Base-by-base conservation (phyloP, 2,797 vertebrate genomes). In the Neomorphus geoffroyi region DNA sequence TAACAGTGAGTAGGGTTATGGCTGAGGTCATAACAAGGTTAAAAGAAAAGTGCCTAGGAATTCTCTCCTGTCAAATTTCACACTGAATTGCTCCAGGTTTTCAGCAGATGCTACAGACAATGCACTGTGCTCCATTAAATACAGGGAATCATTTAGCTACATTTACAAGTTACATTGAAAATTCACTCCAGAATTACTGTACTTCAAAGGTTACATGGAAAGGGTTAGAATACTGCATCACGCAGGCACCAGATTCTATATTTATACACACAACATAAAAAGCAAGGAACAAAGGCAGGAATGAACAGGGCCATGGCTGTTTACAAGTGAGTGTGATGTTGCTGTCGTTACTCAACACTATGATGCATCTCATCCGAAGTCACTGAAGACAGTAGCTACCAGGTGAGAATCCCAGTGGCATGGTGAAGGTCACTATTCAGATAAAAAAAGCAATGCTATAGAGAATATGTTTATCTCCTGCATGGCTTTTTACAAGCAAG, bases 21-120 rank as follows among this genome's bases (percentile, higher is more conserved):
- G 80, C 83, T 30, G 51, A 90, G 93, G 94, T 96, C 84, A 41
- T 21, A 82, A 91, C 21, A 90, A 97, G 94, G 96, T 97, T 96
- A 97, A 96, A 94, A 96, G 89, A 88, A 84, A 96, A 96, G 90
- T 51, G 88, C 62, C 86, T 77, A 94, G 79, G 90, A 96, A 93
- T 93, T 93, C 92, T 94, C 86, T 96, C 70, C 82, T 94, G 95
- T 93, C 74, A 78, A 91, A 87, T 90, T 96, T 97, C 84, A 84
- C 69, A 85, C 74, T 50, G 82, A 94, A 94, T 70, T 89, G 81
- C 58, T 95, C 79, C 78, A 39, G 79, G 43, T 94, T 85, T 86
- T 71, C 79, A 81, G 61, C 77, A 90, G 78, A 86, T 95, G 93
- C 88, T 92, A 57, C 70, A 91, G 90, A 95, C 73, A 94, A 83